Percentiles rank a stretch among this genome's conserved stretches.
phyloP scores from a whole-genome alignment of 64 coral and sea anemone species.

The Hydrozoanthus tunicans region DNA sequence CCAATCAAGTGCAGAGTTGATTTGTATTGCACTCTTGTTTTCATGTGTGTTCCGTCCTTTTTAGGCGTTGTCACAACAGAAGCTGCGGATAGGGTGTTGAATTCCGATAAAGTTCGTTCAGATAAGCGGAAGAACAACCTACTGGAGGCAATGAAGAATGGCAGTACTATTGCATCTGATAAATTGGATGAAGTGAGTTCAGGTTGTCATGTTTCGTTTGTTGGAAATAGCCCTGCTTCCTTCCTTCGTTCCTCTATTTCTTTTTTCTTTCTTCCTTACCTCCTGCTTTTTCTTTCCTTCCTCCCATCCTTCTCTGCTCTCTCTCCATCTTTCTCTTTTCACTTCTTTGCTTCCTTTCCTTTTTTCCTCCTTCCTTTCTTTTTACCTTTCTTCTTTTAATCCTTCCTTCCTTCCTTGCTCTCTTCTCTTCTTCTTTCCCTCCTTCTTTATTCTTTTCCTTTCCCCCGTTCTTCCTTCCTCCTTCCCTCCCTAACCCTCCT shows the following conservation, averaged over 20 bases:
- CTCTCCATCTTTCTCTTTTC: neutral
- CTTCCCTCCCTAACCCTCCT: neutral
- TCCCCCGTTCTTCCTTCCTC: neutral
- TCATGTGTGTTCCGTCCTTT: neutral
- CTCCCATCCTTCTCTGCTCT: neutral
- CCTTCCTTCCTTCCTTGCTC: neutral
- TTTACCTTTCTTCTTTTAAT: neutral
- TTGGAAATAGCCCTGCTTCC: neutral
- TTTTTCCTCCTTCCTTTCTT: neutral
- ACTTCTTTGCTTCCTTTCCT: neutral
- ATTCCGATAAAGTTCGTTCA: neutral
- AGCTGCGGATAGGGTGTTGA: neutral
- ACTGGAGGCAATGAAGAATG: constrained; percentile 53
- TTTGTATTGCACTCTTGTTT: neutral
- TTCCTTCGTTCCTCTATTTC: neutral
- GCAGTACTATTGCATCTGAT: constrained; percentile 66
- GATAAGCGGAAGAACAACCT: neutral
- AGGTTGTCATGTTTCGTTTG: neutral
- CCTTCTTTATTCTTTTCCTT: neutral
- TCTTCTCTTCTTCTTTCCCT: neutral
- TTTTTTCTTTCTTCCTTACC: neutral
- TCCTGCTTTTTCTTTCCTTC: neutral
- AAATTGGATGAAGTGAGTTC: constrained; percentile 80
- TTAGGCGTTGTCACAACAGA: constrained; percentile 7
- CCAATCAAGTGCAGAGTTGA: neutral